phyloP scores from a whole-genome alignment of 1,140 invertebrate species.

The Dufourea novaeangliae region DNA sequence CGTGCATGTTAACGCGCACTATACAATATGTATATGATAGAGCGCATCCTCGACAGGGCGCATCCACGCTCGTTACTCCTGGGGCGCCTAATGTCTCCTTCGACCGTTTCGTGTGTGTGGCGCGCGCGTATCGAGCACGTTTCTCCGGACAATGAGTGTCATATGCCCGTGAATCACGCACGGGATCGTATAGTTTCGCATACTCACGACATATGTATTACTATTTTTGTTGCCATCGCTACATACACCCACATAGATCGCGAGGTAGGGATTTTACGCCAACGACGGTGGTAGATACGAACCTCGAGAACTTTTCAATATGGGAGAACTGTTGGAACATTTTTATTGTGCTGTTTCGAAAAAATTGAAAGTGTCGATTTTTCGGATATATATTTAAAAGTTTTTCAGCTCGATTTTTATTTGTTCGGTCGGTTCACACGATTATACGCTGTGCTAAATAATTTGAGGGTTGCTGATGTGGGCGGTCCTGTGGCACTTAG shows the following conservation, averaged over 20 bases:
- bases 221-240: conserved; percentile 12
- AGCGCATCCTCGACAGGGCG: conserved; percentile 47
- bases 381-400: too few species aligned
- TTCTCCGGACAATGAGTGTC: conserved; percentile 10
- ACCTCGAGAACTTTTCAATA: too few species aligned
- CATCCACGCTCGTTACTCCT: conserved; percentile 36
- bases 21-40: neutral
- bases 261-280: too few species aligned
- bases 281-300: too few species aligned
- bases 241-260: neutral
- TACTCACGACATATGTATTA: neutral
- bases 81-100: conserved; percentile 23
- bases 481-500: too few species aligned
- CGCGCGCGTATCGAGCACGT: conserved; percentile 9
- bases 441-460: too few species aligned
- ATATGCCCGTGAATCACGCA: conserved; percentile 41
- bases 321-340: too few species aligned
- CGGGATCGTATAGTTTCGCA: neutral
- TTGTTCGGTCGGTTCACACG: too few species aligned
- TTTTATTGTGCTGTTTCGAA: too few species aligned
- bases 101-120: conserved; percentile 11
- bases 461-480: too few species aligned
- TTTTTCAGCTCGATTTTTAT: too few species aligned
- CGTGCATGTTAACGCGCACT: conserved; percentile 32
- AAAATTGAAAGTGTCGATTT: too few species aligned